Evolutionary conservation across 2,113 vertebrate genomes (phyloP), one percentile per base, ranked within the genome.

Genomic region (Cephalopterus ornatus): DNA sequence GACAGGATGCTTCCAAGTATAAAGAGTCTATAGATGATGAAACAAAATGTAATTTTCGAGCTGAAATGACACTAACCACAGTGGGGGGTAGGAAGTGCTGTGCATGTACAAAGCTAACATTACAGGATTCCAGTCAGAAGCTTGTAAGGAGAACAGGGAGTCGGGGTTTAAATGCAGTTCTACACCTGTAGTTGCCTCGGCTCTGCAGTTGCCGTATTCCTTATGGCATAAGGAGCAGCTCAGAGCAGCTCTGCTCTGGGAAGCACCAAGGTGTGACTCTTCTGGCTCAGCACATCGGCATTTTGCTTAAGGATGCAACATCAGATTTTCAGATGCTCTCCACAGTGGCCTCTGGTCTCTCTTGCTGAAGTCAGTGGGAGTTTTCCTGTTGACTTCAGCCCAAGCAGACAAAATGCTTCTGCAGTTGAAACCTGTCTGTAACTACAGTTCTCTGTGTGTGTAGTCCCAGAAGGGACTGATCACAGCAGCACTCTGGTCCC

Each of bases 11-110:
- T 86, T 94, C 44, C 20, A 58, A 70, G 9, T 26, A 21, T 53
- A 73, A 72, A 55, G 30, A 74, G 27, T 52, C 66, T 82, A 30
- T 24, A 68, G 53, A 68, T 90, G 67, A 77, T 77, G 46, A 35
- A 90, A 76, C 53, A 88, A 85, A 88, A 73, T 56, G 47, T 77
- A 85, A 72, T 78, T 89, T 94, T 88, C 74, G 65, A 65, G 27
- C 47, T 68, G 62, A 84, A 89, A 63, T 30, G 62, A 24, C 37
- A 18, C 44, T 77, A 78, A 62, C 28, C 52, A 62, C 46, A 58
- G n/a, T 21, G 8, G 3, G 27, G 30, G 50, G 9, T 67, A 73
- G 59, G 44, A 84, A 86, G 68, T 3, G 2, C 32, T 37, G 46
- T 50, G 47, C 10, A 9, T 49, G 5, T 63, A 6, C 81, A 58